A percentile compares a stretch with the other conserved stretches of the same genome.
Conservation (phyloP, 2,888 invertebrate species). For the Nomada flava region DNA sequence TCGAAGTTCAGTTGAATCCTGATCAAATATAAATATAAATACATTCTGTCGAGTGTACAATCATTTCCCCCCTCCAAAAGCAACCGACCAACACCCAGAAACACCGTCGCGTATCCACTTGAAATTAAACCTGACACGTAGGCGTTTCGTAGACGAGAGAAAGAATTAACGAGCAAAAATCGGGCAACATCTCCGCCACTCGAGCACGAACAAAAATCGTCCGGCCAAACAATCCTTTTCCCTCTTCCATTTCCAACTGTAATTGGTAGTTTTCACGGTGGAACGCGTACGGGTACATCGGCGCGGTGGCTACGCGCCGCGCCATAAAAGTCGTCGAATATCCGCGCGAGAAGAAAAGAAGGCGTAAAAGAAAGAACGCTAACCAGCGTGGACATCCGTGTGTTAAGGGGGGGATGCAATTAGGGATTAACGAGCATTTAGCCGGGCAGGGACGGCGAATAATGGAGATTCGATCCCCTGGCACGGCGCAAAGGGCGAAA, state of each 20-base stretch:
- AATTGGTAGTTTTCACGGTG: background rate
- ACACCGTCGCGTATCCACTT: no score
- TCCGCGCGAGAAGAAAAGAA: background rate
- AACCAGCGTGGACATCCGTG: slow-evolving; percentile 25
- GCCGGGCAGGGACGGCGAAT: slow-evolving; percentile 54
- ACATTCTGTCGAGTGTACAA: no score
- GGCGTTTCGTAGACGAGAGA: background rate
- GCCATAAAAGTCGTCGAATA: slow-evolving; percentile 15
- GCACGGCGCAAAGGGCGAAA: slow-evolving; percentile 32
- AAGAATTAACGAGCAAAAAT: slow-evolving; percentile 1
- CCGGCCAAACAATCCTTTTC: background rate
- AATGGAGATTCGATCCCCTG: slow-evolving; percentile 60
- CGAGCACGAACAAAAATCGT: slow-evolving; percentile 1
- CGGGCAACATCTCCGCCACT: background rate
- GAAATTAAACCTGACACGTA: background rate
- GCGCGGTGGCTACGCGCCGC: background rate
- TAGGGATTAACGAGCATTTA: slow-evolving; percentile 69
- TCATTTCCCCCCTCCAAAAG: no score
- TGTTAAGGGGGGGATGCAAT: slow-evolving; percentile 33
- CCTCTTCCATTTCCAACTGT: background rate
- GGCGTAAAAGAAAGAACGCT: background rate
- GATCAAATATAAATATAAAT: no score
- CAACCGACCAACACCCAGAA: no score
- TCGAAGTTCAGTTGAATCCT: no score
- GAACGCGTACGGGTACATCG: background rate